Conservation (phyloP, 2,797 vertebrate genomes). For the Strix occidentalis region DNA sequence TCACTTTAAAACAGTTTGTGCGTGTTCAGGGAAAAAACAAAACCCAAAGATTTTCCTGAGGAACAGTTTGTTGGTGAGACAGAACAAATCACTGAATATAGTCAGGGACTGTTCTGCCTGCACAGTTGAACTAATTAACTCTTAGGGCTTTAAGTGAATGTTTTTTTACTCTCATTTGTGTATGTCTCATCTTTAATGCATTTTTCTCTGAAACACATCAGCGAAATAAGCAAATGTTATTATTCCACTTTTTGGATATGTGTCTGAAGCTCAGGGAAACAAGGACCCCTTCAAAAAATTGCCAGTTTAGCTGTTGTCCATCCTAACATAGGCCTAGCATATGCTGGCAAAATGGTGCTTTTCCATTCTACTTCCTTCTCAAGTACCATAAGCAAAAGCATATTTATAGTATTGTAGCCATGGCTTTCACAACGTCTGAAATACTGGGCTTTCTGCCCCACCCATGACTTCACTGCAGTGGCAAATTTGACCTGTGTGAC, state of each 20-base stretch:
- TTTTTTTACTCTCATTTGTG: neutral
- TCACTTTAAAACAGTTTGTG: conserved; percentile 47
- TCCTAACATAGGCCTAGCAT: neutral
- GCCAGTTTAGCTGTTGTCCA: neutral
- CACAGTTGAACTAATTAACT: neutral
- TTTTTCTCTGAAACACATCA: neutral
- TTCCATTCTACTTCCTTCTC: neutral
- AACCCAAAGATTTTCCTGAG: conserved; percentile 12
- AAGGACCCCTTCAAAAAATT: neutral
- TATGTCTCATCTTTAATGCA: neutral
- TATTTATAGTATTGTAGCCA: neutral
- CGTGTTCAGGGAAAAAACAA: neutral
- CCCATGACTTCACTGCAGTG: neutral
- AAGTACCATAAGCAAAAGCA: neutral
- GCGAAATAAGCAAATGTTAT: neutral
- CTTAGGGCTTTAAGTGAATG: neutral
- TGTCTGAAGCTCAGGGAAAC: neutral
- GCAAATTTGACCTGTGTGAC: neutral
- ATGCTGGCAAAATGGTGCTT: neutral
- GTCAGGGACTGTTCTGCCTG: neutral
- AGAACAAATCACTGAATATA: neutral
- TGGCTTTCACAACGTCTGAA: neutral
- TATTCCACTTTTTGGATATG: neutral
- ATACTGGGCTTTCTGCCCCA: neutral
- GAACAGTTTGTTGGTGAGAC: conserved; percentile 5